A percentile compares a stretch with the other conserved stretches of the same genome.
phyloP scores from a whole-genome alignment of 2,888 invertebrate species.

The Pollenia labialis region DNA sequence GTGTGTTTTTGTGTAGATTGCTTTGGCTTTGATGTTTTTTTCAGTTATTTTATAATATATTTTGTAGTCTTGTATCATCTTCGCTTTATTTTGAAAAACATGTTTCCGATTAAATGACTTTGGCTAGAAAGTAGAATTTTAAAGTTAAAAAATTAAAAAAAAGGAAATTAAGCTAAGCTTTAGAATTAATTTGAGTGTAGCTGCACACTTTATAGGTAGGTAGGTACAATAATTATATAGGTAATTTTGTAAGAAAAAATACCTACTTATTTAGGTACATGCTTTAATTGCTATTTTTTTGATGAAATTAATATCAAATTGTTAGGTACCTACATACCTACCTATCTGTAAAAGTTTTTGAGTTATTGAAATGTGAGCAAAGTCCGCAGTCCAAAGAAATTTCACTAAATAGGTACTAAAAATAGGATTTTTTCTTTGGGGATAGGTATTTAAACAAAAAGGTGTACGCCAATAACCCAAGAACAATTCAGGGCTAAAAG shows the following conservation, averaged over 20 bases:
- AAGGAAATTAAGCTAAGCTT: neutral
- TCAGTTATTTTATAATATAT: constrained; percentile 20
- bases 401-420: too few relatives aligned
- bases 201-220: neutral
- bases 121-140: constrained; percentile 54
- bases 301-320: too few relatives aligned
- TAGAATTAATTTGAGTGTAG: constrained; percentile 4
- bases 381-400: too few relatives aligned
- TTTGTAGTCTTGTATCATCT: constrained; percentile 10
- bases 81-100: constrained; percentile 50
- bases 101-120: constrained; percentile 67
- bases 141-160: neutral
- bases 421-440: too few relatives aligned
- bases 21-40: constrained; percentile 52
- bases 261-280: neutral
- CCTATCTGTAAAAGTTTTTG: neutral
- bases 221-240: constrained; percentile 6
- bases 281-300: too few relatives aligned
- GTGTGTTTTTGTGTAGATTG: constrained; percentile 60
- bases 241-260: constrained; percentile 8
- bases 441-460: too few relatives aligned
- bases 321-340: too few relatives aligned
- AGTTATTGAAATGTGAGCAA: neutral
- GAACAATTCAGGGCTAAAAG: too few relatives aligned
- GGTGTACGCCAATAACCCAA: too few relatives aligned